Conservation (phyloP, 2,113 vertebrate genomes). For the Prolemur simus region DNA sequence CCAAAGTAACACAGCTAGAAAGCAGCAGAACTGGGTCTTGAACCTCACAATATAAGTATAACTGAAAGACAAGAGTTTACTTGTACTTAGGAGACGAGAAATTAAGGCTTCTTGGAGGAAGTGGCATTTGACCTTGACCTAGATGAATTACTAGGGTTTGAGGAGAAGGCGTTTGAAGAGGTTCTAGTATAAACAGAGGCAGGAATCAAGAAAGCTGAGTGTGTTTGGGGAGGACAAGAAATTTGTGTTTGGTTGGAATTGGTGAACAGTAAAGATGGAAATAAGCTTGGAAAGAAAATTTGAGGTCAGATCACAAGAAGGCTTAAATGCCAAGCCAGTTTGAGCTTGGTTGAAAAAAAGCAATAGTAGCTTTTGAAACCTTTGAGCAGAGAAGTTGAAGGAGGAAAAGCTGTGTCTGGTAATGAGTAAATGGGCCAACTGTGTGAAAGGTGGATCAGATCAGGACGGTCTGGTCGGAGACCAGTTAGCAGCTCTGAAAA, state of each 20-base stretch:
- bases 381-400: neutral
- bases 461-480: neutral
- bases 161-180: neutral
- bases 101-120: neutral
- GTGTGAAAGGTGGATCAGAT: neutral
- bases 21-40: neutral
- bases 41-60: neutral
- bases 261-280: neutral
- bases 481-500: neutral
- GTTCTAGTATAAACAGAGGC: neutral
- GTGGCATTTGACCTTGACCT: neutral
- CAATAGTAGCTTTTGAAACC: neutral
- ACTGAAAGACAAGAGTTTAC: neutral
- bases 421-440: neutral
- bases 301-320: neutral
- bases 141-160: neutral
- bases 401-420: neutral
- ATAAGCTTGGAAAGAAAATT: neutral
- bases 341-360: neutral
- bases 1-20: neutral
- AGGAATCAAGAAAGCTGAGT: neutral
- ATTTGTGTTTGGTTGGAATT: neutral
- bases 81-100: neutral
- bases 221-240: neutral
- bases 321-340: neutral